Evolutionary conservation across 2,888 invertebrate species (phyloP), one percentile per base, ranked within the genome.

Genomic region (Apotomis turbidana): DNA sequence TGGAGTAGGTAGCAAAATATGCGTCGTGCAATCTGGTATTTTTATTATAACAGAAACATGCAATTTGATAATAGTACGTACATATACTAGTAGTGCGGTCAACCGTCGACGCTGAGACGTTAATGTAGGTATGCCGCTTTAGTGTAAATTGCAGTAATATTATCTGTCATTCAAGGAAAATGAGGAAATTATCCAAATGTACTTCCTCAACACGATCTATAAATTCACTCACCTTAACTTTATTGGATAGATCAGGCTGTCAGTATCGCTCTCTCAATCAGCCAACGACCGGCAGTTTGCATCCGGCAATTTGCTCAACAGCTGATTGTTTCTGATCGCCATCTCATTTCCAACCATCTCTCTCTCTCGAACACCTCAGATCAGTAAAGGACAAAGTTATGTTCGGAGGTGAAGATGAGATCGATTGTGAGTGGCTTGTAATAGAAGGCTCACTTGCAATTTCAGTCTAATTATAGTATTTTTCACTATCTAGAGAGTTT

Each of bases 241-340:
- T 68, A 68, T 68, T 62, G 68, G 57, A 62, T 68, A 71, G 57
- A 68, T 68, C 61, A 62, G 55, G 46, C 73, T 73, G 76, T 75
- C 75, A 71, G 70, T 75, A 63, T 61, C 41, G 67, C 62, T 70
- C 74, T 76, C 76, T 78, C 78, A 78, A 78, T 78, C 77, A 79
- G 73, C 64, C 57, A 66, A 70, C 69, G 52, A 63, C 59, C 77
- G 74, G 73, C 74, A 59, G 64, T 63, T 74, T 64, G 67, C 75
- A 76, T 76, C 76, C 76, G 76, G 73, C 78, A 71, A 75, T 74
- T 70, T 73, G 71, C 62, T 44, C 59, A 73, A 74, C 71, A 73
- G 71, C 66, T 74, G 71, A 74, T 77, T 74, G 75, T 67, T 58
- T 71, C 70, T 64, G 64, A 66, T 66, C 52, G 64, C 54, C 64